Base-by-base conservation (phyloP, 2,888 invertebrate genomes). In the Apotomis betuletana region DNA sequence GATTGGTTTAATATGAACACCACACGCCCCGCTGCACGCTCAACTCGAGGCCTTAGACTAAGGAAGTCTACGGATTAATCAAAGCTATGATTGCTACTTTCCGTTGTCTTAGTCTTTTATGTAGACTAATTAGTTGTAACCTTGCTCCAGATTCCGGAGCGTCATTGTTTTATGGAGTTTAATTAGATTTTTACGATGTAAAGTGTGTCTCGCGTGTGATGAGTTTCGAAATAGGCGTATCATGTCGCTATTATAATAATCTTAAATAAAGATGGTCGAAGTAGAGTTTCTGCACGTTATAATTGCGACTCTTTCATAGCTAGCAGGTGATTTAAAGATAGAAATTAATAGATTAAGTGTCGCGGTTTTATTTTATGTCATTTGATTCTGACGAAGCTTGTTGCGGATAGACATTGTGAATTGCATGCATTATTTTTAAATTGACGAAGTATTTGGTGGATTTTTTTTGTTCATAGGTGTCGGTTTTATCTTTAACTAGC, bases 61-160 rank as follows among this genome's bases (percentile, higher is more conserved):
- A 57, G 54, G 15, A 52, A 54, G 15, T 36, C 57, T 63, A 46
- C 58, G 49, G 51, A 57, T 74, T 74, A 69, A 69, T 75, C 64
- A 61, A 69, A 60, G n/a, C 13, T 68, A 55, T 57, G 38, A 51
- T 57, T 58, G 49, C 46, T 49, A 36, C 9, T 67, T 46, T 55
- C 52, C 44, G 13, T 36, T 69, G n/a, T 51, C 13, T 38, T 41
- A 59, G 41, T 67, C 36, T 52, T 44, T 60, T 9, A 67, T 60
- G 49, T 52, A 9, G 10, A 27, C n/a, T 63, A 51, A 36, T 61
- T 36, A 61, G 44, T 27, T 41, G n/a, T 52, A 51, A 54, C 61
- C 46, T 61, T 55, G 61, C 54, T 44, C 68, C 27, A 54, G 68
- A 61, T 61, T 69, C 60, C 51, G 58, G 52, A 27, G 36, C 10